phyloP scores from a whole-genome alignment of 2,797 vertebrate species.

The Cynopterus sphinx region DNA sequence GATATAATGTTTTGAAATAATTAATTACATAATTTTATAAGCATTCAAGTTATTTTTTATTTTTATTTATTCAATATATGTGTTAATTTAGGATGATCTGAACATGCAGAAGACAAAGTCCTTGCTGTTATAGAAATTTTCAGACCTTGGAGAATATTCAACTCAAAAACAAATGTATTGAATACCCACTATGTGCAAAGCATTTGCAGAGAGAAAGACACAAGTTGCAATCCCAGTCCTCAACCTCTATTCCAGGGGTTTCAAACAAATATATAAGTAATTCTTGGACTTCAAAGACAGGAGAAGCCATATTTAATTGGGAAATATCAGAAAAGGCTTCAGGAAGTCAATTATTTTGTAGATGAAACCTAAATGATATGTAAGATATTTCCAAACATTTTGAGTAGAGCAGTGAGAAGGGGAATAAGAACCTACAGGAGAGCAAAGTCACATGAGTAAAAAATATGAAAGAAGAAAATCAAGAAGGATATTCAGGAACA shows the following conservation, averaged over 20 bases:
- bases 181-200: background rate
- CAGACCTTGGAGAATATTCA: slow-evolving; percentile 6
- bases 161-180: slow-evolving; percentile 4
- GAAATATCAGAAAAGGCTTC: slow-evolving; percentile 9
- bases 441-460: background rate
- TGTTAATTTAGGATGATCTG: background rate
- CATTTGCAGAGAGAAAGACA: background rate
- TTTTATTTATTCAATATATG: background rate
- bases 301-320: background rate
- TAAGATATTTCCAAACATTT: background rate
- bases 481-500: background rate
- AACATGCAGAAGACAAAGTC: background rate
- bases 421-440: background rate
- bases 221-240: background rate
- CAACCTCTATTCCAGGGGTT: background rate
- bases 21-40: slow-evolving; percentile 13
- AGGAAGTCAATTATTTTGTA: background rate
- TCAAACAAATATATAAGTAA: slow-evolving; percentile 14
- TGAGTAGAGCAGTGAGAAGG: background rate
- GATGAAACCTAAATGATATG: background rate
- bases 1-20: background rate
- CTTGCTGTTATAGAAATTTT: background rate
- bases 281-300: background rate
- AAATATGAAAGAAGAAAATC: background rate
- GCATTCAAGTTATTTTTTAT: background rate